Evolutionary conservation across 2,113 vertebrate genomes (phyloP), one percentile per base, ranked within the genome.

Genomic region (Nerophis ophidion): DNA sequence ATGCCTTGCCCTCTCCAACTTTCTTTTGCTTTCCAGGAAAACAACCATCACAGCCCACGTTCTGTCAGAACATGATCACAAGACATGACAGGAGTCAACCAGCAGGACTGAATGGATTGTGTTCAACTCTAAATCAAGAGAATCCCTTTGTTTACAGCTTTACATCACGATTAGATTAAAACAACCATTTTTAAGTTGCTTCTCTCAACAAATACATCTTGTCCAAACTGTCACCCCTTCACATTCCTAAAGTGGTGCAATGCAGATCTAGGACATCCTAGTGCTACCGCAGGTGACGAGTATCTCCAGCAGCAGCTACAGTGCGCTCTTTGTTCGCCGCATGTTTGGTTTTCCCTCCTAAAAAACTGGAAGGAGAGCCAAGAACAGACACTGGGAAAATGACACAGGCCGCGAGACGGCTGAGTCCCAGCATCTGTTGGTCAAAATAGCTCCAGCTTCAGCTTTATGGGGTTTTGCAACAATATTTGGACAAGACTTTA

Each of bases 211-310:
- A 81, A 71, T 70, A 12, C 70, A 82, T 79, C 60, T 77, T 84
- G 77, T 85, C 72, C 71, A 62, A 73, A 72, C 65, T 78, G 80
- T 81, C 81, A 81, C 66, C 69, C 26, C 63, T 50, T 77, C 61
- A 68, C 77, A 81, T 79, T 86, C 83, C 79, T 68, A 57, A 68
- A 72, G 59, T 67, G 53, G 15, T 79, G 81, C 85, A 80, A 86
- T 84, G 79, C 80, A 72, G 73, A 68, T 75, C 74, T 54, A 70
- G 75, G 80, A 79, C 81, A 81, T 83, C 81, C 74, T 77, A 72
- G 67, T 77, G 71, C 82, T 84, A 84, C 74, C 76, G 74, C 77
- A 79, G 78, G 78, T 81, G 81, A 86, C 72, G 61, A 77, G 75
- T 65, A 69, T 78, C 77, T 80, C 51, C 57, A 53, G 74, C 19